These are phyloP conservation scores for Corapipo altera DNA, from an alignment of 2,113 vertebrate genomes.

Conservation along the genomic window DNA sequence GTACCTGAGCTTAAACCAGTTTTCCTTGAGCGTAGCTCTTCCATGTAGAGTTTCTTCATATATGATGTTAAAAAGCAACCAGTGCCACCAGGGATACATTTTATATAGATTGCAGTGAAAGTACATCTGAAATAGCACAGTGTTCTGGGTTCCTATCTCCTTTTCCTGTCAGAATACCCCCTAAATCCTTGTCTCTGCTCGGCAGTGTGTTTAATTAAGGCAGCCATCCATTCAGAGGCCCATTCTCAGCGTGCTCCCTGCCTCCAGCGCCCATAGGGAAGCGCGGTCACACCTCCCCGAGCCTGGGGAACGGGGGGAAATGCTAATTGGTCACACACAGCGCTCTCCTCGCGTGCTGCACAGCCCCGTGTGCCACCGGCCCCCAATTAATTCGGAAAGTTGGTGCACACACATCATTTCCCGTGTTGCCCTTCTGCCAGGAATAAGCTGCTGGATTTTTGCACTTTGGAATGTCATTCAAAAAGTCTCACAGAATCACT, in stretches of 20 bases:
- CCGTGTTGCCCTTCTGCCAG: background rate
- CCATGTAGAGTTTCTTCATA: background rate
- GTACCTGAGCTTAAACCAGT: background rate
- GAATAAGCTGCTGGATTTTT: constrained; percentile 10
- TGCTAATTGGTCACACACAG: constrained; percentile 40
- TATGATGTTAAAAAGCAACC: background rate
- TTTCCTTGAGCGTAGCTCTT: background rate
- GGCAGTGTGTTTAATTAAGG: constrained; percentile 52
- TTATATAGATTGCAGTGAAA: constrained; percentile 42
- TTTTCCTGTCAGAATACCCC: constrained; percentile 57
- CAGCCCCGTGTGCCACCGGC: background rate
- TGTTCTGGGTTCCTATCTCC: constrained; percentile 14
- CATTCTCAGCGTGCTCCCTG: background rate
- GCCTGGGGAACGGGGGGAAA: constrained; percentile 5
- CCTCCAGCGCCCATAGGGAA: background rate
- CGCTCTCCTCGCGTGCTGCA: background rate
- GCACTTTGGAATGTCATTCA: background rate
- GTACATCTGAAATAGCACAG: constrained; percentile 39
- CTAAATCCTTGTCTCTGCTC: constrained; percentile 31
- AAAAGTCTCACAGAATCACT: background rate
- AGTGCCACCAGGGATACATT: background rate
- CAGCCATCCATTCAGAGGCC: constrained; percentile 18
- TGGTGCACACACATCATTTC: background rate
- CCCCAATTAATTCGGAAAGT: constrained; percentile 42
- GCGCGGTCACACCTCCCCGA: background rate